These are phyloP conservation scores for Epinephelus moara DNA, from an alignment of 2,113 vertebrate species.

Conservation along the genomic window DNA sequence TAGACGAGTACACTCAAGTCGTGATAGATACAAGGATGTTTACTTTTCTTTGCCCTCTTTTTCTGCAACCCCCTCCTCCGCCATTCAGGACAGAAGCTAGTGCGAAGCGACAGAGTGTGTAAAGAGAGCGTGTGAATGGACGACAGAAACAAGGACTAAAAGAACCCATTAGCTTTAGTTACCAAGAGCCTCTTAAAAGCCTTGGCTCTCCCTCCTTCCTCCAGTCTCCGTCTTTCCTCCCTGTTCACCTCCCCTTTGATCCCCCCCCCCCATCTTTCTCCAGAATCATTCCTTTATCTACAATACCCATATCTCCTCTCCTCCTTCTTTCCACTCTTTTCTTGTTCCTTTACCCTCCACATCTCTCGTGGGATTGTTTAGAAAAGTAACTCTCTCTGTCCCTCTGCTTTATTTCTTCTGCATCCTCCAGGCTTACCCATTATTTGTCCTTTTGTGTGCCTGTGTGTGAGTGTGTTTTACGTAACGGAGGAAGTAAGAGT, in stretches of 20 bases:
- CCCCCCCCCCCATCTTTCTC: not conserved
- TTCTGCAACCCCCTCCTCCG: not conserved
- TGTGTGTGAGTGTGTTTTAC: slow-evolving; percentile 22
- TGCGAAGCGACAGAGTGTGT: slow-evolving; percentile 58
- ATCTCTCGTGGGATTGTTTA: slow-evolving; percentile 6
- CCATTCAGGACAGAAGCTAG: slow-evolving; percentile 52
- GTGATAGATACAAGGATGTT: slow-evolving; percentile 28
- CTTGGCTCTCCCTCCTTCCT: slow-evolving; percentile 26
- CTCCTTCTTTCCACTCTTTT: not conserved
- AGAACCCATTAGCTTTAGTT: slow-evolving; percentile 58
- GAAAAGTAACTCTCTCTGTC: not conserved
- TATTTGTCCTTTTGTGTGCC: slow-evolving; percentile 4
- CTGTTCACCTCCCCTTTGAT: not conserved
- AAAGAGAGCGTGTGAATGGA: slow-evolving; percentile 60
- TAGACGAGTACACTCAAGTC: not conserved
- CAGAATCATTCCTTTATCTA: not conserved
- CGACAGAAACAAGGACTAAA: slow-evolving; percentile 45
- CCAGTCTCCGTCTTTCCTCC: not conserved
- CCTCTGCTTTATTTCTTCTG: slow-evolving; percentile 28
- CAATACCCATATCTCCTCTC: slow-evolving; percentile 1
- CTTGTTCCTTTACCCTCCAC: not conserved
- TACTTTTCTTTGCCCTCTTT: slow-evolving; percentile 21
- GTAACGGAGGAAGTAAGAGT: slow-evolving; percentile 45
- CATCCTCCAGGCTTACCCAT: slow-evolving; percentile 36
- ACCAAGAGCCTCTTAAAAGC: slow-evolving; percentile 62